Base-by-base conservation (phyloP, 2,888 invertebrate genomes). In the Catocala nupta region DNA sequence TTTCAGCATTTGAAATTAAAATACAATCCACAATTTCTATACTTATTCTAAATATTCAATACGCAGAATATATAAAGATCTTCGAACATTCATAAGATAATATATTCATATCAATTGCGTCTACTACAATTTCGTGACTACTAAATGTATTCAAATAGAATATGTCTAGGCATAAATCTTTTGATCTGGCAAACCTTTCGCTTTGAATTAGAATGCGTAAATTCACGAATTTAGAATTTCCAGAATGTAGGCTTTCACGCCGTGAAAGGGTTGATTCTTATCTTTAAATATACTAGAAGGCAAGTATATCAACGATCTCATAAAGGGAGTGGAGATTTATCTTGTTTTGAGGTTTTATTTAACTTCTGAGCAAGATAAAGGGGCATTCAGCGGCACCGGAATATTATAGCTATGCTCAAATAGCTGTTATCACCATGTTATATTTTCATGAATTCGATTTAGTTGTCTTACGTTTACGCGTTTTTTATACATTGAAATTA, bases 101-200 rank as follows among this genome's bases (percentile, higher is more conserved):
- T 25, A 25, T 48, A 55, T 55, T 55, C 36, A 55, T 55, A 47
- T 36, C 13, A 47, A 45, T 47, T 55, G n/a, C 44, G 5, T 33
- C 45, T 4, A 33, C n/a, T 7, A 54, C n/a, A 44, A 44, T 45
- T 51, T 47, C 6, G 11, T 43, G 43, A 5, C 7, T 50, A 12
- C 42, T 42, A 33, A 45, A 47, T 49, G 25, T 43, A 49, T 49
- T 54, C 36, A 51, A 58, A 34, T 52, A 39, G 55, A 60, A 65
- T 64, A 70, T 7, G 36, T 13, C 52, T 50, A 57, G 34, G 9
- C 53, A 53, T 59, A 53, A 68, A 57, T 43, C 55, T 58, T 54
- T 59, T 55, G 64, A 65, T 58, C 48, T 49, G 55, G 51, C 42
- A 63, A 68, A 65, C 62, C 56, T 63, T 75, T 61, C 33, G 51